Conservation (phyloP, 2,888 invertebrate species). For the Drosophila peninsularis region DNA sequence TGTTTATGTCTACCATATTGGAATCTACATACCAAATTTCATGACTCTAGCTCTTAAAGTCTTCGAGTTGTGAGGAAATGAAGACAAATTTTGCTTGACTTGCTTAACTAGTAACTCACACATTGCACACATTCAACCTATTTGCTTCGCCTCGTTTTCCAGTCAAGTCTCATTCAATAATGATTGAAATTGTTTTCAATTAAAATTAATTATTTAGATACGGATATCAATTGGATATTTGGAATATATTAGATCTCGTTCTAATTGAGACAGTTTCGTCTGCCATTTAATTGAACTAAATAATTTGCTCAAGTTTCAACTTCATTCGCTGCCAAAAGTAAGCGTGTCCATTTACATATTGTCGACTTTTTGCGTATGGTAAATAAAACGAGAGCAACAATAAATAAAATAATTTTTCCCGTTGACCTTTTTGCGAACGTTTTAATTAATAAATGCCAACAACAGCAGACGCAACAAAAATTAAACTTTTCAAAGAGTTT, state of each 20-base stretch:
- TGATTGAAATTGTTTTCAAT: conserved; percentile 1
- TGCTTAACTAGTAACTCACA: too few species aligned
- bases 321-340: conserved; percentile 24
- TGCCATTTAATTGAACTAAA: conserved; percentile 34
- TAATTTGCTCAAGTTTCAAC: conserved; percentile 15
- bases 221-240: conserved; percentile 3
- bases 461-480: conserved; percentile 22
- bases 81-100: not conserved
- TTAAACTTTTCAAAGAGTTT: conserved; percentile 60
- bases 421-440: conserved; percentile 44
- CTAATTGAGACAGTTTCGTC: conserved; percentile 2
- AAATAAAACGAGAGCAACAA: conserved; percentile 36
- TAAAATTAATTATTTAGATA: conserved; percentile 8
- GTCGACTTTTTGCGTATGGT: conserved; percentile 24
- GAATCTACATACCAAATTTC: not conserved
- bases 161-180: not conserved
- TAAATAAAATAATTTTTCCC: conserved; percentile 30
- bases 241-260: not conserved
- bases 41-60: not conserved
- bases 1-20: not conserved
- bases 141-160: not conserved
- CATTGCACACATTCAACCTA: not conserved
- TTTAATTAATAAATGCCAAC: conserved; percentile 73
- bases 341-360: conserved; percentile 44
- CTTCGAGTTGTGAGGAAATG: not conserved